These are phyloP conservation scores for Deilephila elpenor DNA, from an alignment of 2,888 invertebrate genomes.

Conservation along the genomic window DNA sequence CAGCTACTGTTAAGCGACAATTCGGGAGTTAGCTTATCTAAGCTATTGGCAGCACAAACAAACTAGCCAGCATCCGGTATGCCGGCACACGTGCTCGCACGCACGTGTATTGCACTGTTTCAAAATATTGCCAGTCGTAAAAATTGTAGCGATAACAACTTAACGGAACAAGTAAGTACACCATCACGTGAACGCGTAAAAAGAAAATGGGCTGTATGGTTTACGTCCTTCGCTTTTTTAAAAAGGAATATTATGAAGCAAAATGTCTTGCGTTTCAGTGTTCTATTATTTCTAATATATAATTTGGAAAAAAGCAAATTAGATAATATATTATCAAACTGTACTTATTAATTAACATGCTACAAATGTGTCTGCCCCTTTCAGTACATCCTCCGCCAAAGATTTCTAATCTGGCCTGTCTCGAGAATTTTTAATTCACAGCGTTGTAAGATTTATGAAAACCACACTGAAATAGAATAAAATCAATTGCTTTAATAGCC, in stretches of 20 bases:
- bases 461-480: background rate
- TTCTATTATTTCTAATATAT: background rate
- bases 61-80: slow-evolving; percentile 45
- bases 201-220: slow-evolving; percentile 12
- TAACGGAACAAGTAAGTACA: slow-evolving; percentile 8
- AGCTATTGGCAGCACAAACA: slow-evolving; percentile 44
- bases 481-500: slow-evolving; percentile 9
- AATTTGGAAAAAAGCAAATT: too few species aligned
- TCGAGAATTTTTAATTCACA: background rate
- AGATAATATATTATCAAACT: too few species aligned
- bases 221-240: slow-evolving; percentile 11
- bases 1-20: too few species aligned
- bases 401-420: background rate
- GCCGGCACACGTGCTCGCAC: slow-evolving; percentile 48
- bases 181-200: slow-evolving; percentile 16
- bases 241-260: background rate
- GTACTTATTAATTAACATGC: too few species aligned
- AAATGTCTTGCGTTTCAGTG: background rate
- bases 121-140: slow-evolving; percentile 58
- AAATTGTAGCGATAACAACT: slow-evolving; percentile 40
- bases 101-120: slow-evolving; percentile 49
- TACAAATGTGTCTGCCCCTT: too few species aligned
- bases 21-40: background rate
- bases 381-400: background rate
- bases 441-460: background rate